Percentiles rank a stretch among this genome's conserved stretches.
Conservation (phyloP, 2,797 vertebrate genomes). For the Corythornis leucogaster region DNA sequence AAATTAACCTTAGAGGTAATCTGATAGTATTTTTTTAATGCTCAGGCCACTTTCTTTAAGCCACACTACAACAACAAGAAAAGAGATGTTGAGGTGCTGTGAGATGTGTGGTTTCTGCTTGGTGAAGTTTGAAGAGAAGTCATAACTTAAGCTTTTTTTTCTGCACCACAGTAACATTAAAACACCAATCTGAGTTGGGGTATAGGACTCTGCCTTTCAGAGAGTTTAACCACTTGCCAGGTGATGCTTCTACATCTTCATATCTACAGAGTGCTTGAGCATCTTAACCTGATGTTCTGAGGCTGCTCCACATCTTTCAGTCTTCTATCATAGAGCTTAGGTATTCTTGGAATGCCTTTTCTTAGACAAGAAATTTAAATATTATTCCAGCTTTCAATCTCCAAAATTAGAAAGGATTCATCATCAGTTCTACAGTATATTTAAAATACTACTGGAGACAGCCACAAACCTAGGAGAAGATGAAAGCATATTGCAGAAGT, state of each 20-base stretch:
- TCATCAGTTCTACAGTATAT: not conserved
- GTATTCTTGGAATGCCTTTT: not conserved
- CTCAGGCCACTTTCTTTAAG: not conserved
- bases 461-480: not conserved
- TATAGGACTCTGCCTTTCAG: not conserved
- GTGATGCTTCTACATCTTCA: not conserved
- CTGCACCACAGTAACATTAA: not conserved
- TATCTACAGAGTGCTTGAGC: not conserved
- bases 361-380: conserved; percentile 18
- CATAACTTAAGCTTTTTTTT: not conserved
- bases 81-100: not conserved
- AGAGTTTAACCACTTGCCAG: not conserved
- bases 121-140: not conserved
- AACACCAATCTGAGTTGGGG: not conserved
- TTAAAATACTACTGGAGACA: not conserved
- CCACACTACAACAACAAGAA: not conserved
- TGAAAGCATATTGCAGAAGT: not conserved
- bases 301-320: not conserved
- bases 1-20: not conserved
- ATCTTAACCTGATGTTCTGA: not conserved
- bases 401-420: not conserved
- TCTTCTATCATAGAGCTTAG: not conserved
- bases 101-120: not conserved
- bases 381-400: not conserved
- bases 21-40: not conserved